Evolutionary conservation across 1,140 invertebrate species (phyloP).

Genomic region (Globodera ellingtonae): DNA sequence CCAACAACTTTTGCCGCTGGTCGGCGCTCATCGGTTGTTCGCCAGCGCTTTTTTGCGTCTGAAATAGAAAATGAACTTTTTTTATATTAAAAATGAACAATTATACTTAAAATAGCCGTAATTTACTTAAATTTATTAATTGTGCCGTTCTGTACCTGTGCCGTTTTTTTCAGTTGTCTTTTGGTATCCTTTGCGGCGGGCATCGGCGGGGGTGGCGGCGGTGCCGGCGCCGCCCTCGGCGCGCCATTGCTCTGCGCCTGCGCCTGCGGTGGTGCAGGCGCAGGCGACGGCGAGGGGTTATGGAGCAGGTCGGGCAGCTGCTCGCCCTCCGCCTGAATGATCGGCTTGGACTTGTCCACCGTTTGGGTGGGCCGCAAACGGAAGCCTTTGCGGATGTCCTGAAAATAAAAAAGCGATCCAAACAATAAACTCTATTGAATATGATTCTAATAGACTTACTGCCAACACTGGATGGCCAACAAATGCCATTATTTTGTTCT

Average conservation of each 20-base stretch:
- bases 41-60: conserved; percentile 26
- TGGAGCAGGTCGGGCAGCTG: conserved; percentile 3
- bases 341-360: conserved; percentile 44
- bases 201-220: not conserved
- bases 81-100: not conserved
- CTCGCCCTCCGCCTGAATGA: conserved; percentile 45
- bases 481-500: conserved; percentile 26
- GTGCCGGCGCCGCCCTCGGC: not conserved
- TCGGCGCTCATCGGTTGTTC: not conserved
- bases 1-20: conserved; percentile 13
- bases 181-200: not conserved
- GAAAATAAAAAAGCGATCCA: conserved; percentile 8
- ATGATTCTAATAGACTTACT: conserved; percentile 3
- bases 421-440: too few species aligned
- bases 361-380: conserved; percentile 44
- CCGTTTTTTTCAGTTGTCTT: not conserved
- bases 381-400: conserved; percentile 48
- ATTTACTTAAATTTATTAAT: not conserved
- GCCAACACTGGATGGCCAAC: conserved; percentile 32
- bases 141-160: not conserved
- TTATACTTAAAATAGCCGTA: not conserved
- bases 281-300: not conserved
- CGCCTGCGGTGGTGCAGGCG: not conserved
- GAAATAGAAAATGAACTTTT: not conserved
- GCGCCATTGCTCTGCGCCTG: not conserved